These are phyloP conservation scores for Bombyx mandarina DNA, from an alignment of 1,140 invertebrate species.

Conservation along the genomic window DNA sequence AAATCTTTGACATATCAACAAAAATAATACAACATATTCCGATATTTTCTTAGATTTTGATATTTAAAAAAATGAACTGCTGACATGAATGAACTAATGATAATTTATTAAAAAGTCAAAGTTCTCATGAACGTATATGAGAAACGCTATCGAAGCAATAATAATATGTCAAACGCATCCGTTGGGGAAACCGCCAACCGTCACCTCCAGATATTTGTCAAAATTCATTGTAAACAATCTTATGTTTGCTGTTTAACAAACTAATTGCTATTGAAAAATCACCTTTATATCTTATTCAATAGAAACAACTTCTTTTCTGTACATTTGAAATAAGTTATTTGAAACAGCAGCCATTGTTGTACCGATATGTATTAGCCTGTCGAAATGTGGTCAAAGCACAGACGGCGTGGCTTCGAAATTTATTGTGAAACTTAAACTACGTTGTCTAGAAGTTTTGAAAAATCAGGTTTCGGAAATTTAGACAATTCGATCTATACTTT, in stretches of 20 bases:
- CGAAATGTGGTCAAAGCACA: constrained; percentile 35
- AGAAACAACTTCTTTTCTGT: constrained; percentile 8
- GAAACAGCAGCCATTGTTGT: constrained; percentile 33
- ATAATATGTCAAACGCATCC: constrained; percentile 63
- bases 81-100: too few species aligned
- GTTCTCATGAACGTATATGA: not conserved
- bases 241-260: constrained; percentile 12
- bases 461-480: not conserved
- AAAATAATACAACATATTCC: too few species aligned
- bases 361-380: constrained; percentile 52
- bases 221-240: constrained; percentile 44
- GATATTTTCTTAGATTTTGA: too few species aligned
- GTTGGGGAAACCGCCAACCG: constrained; percentile 43
- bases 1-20: too few species aligned
- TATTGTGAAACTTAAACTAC: constrained; percentile 49
- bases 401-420: constrained; percentile 42
- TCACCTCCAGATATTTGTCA: constrained; percentile 68
- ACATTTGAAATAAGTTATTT: constrained; percentile 9
- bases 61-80: too few species aligned
- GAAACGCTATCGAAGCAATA: constrained; percentile 48
- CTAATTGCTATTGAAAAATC: constrained; percentile 10
- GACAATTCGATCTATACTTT: too few species aligned
- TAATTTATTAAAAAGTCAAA: too few species aligned
- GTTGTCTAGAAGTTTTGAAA: constrained; percentile 13
- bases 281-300: constrained; percentile 15